Conservation (phyloP, 1,140 invertebrate species). For the Anoplophora glabripennis region DNA sequence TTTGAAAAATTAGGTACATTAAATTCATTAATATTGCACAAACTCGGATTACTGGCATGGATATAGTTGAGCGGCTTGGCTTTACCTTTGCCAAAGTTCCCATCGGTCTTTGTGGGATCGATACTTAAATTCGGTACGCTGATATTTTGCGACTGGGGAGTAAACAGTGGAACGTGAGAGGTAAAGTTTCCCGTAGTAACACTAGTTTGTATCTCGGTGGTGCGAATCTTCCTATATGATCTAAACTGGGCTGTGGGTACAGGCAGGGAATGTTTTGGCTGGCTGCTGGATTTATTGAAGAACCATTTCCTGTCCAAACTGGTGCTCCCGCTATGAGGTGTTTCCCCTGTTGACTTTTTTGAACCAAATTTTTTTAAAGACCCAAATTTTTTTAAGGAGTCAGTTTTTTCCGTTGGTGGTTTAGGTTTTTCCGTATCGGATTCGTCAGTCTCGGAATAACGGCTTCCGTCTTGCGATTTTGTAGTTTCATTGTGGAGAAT, state of each 20-base stretch:
- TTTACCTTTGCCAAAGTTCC: constrained; percentile 30
- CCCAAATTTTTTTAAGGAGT: constrained; percentile 55
- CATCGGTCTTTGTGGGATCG: constrained; percentile 17
- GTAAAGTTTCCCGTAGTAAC: constrained; percentile 47
- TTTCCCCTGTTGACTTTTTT: constrained; percentile 47
- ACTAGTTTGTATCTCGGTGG: constrained; percentile 32
- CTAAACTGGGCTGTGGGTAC: constrained; percentile 76
- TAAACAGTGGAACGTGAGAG: constrained; percentile 44
- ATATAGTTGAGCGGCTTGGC: constrained; percentile 57
- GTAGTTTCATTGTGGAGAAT: constrained; percentile 57
- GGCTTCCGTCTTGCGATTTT: constrained; percentile 48
- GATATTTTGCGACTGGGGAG: constrained; percentile 34
- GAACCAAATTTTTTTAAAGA: constrained; percentile 65
- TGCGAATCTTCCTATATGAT: constrained; percentile 60
- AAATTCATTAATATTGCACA: constrained; percentile 54
- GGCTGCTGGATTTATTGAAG: constrained; percentile 49
- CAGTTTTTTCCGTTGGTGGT: constrained; percentile 37
- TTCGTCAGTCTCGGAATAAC: constrained; percentile 81
- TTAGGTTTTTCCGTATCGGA: constrained; percentile 61
- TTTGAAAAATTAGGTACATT: constrained; percentile 25
- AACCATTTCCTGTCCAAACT: constrained; percentile 74
- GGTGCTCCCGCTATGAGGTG: constrained; percentile 49
- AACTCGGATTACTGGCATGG: constrained; percentile 65
- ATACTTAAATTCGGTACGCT: constrained; percentile 41
- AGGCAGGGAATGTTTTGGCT: constrained; percentile 58